These are phyloP conservation scores for Tigriopus japonicus DNA, from an alignment of 1,140 invertebrate genomes.

Conservation along the genomic window DNA sequence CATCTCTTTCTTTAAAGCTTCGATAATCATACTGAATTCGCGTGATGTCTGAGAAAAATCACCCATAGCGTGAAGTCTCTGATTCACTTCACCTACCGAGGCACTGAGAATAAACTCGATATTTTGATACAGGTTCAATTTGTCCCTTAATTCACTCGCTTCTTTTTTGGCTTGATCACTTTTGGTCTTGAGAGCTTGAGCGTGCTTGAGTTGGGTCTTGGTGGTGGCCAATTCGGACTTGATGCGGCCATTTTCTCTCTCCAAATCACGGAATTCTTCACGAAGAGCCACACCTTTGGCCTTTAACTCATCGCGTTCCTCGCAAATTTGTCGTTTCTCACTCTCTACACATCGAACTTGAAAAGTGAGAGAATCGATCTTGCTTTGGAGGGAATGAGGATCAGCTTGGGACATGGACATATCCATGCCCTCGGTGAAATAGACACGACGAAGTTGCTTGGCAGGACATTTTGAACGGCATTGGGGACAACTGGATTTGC, in stretches of 20 bases:
- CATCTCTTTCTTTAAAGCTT: constrained; percentile 2
- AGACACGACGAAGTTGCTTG: not conserved
- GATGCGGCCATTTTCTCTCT: not conserved
- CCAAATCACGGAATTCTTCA: constrained; percentile 1
- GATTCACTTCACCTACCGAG: not conserved
- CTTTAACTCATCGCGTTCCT: not conserved
- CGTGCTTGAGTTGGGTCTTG: not conserved
- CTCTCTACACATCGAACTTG: not conserved
- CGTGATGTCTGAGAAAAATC: not conserved
- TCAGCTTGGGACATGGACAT: not conserved
- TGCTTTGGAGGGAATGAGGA: not conserved
- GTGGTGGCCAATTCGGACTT: not conserved
- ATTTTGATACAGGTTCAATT: constrained; percentile 1
- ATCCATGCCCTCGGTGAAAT: constrained; percentile 2
- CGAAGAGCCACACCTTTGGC: not conserved
- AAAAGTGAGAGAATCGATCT: constrained; percentile 3
- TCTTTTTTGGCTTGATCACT: not conserved
- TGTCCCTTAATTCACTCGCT: not conserved
- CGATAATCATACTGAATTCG: constrained; percentile 4
- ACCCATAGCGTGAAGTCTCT: not conserved
- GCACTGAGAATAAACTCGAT: constrained; percentile 1
- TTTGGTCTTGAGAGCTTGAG: not conserved
- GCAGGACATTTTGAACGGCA: not conserved
- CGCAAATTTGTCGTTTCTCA: not conserved
- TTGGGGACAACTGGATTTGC: constrained; percentile 12